Conservation (phyloP, 2,113 vertebrate genomes). For the Felis catus region DNA sequence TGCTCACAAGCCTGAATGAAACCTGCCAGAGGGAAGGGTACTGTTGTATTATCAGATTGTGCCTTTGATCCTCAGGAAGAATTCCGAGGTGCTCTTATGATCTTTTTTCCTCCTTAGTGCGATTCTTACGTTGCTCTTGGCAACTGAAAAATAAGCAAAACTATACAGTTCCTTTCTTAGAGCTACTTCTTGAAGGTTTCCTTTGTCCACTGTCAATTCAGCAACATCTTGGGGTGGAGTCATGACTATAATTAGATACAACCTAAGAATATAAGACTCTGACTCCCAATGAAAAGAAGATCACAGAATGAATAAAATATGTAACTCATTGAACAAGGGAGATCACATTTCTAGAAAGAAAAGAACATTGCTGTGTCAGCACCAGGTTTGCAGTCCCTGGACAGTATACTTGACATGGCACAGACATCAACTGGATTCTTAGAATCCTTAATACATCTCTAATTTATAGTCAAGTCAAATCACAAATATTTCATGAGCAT, state of each 20-base stretch:
- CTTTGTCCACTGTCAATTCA: background rate
- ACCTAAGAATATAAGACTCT: background rate
- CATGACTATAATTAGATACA: conserved; percentile 14
- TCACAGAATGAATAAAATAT: background rate
- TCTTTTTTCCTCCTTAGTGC: background rate
- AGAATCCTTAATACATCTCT: background rate
- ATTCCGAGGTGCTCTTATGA: background rate
- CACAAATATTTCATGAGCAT: background rate
- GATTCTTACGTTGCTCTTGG: conserved; percentile 51
- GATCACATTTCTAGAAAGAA: background rate
- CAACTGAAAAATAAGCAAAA: conserved; percentile 34
- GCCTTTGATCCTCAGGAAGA: background rate
- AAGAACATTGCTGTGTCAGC: background rate
- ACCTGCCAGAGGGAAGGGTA: background rate
- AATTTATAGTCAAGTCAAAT: background rate
- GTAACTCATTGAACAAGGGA: background rate
- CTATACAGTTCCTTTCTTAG: background rate
- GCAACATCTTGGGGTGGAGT: background rate
- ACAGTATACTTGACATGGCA: rapidly evolving
- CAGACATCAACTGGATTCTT: background rate
- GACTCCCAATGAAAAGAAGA: background rate
- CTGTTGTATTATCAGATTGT: background rate
- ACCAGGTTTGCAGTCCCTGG: background rate
- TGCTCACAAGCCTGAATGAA: background rate
- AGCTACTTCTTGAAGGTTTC: conserved; percentile 6